A percentile compares a stretch with the other conserved stretches of the same genome.
phyloP scores from a whole-genome alignment of 2,888 invertebrate genomes.

The Chrysolina americana region DNA sequence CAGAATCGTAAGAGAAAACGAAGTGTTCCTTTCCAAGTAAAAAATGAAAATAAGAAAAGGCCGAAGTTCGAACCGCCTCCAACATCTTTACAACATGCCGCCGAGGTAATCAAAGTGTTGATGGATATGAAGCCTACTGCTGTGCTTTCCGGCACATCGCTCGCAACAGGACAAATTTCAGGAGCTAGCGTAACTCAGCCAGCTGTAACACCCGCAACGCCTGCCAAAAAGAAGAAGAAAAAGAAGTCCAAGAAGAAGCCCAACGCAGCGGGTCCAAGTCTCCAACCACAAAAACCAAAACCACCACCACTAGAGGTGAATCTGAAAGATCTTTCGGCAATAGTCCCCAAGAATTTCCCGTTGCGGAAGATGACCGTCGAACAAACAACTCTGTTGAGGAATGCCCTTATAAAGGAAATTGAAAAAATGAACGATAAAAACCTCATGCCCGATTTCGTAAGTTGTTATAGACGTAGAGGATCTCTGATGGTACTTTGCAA shows the following conservation, averaged over 20 bases:
- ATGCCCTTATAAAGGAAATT: constrained; percentile 4
- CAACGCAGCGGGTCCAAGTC: not conserved
- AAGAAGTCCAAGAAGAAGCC: not conserved
- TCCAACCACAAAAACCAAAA: not conserved
- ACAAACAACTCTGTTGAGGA: not conserved
- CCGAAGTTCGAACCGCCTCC: not conserved
- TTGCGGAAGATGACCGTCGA: not conserved
- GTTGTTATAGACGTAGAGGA: constrained; percentile 6
- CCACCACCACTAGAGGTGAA: not conserved
- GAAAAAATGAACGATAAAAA: not conserved
- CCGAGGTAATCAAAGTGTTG: not conserved
- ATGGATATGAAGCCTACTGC: not conserved
- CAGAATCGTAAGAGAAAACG: constrained; percentile 5
- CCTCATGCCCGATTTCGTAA: not conserved
- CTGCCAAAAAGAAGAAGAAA: constrained; percentile 18
- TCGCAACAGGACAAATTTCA: not conserved
- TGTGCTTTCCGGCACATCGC: not conserved
- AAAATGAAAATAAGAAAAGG: not conserved
- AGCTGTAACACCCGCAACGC: not conserved
- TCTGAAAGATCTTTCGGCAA: not conserved
- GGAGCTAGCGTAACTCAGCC: not conserved
- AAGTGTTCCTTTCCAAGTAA: not conserved
- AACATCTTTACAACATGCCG: not conserved
- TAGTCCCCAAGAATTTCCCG: constrained; percentile 5
- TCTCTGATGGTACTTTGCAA: not conserved